A percentile compares a stretch with the other conserved stretches of the same genome.
These are phyloP conservation scores for Synergus itoensis DNA, from an alignment of 2,888 invertebrate species.

Conservation along the genomic window DNA sequence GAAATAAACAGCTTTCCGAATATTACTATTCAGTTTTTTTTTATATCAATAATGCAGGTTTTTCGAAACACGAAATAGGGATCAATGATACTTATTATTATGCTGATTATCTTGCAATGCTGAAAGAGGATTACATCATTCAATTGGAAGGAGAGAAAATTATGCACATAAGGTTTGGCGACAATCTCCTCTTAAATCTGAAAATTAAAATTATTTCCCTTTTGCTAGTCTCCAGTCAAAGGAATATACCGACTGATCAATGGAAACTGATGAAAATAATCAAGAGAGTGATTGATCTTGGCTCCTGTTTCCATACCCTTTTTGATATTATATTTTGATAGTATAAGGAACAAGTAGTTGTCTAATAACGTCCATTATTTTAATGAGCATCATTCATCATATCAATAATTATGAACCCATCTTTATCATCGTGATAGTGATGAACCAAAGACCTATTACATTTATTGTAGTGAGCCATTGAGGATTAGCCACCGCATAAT, in stretches of 20 bases:
- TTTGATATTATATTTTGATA: too few relatives aligned
- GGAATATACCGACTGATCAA: too few relatives aligned
- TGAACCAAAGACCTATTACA: neutral
- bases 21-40: neutral
- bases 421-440: neutral
- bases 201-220: neutral
- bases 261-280: too few relatives aligned
- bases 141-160: neutral
- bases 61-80: neutral
- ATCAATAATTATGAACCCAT: too few relatives aligned
- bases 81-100: neutral
- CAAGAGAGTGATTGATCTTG: too few relatives aligned
- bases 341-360: too few relatives aligned
- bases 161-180: neutral
- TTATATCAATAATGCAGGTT: neutral
- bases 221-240: neutral
- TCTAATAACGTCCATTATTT: too few relatives aligned
- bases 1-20: neutral
- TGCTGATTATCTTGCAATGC: slow-evolving; percentile 9
- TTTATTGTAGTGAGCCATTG: neutral
- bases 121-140: slow-evolving; percentile 19
- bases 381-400: too few relatives aligned
- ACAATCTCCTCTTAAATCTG: neutral
- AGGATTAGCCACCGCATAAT: neutral
- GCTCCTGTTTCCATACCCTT: too few relatives aligned